Conservation (phyloP, 2,113 vertebrate species). For the Oncorhynchus clarkii region DNA sequence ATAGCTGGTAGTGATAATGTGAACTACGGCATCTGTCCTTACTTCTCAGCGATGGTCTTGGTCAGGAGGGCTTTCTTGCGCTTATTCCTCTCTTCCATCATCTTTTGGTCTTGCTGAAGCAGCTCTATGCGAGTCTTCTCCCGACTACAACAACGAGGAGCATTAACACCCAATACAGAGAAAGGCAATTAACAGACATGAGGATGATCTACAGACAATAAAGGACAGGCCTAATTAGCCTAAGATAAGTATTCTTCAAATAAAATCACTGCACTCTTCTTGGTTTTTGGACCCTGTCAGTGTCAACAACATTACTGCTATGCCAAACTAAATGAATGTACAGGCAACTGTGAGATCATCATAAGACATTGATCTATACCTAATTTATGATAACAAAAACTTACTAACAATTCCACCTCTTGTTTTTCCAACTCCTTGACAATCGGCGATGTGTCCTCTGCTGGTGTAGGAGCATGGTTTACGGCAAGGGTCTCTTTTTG, state of each 20-base stretch:
- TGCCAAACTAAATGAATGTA: too few relatives aligned
- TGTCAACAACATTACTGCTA: not conserved
- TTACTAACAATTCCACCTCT: constrained; percentile 96
- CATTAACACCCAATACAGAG: too few relatives aligned
- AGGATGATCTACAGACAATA: too few relatives aligned
- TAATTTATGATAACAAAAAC: constrained; percentile 36
- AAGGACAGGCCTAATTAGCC: too few relatives aligned
- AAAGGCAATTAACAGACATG: too few relatives aligned
- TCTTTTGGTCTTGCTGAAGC: constrained; percentile 86
- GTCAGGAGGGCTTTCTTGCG: constrained; percentile 90
- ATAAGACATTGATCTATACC: too few relatives aligned
- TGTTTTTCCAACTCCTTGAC: constrained; percentile 76
- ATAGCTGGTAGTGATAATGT: not conserved
- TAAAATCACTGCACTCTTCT: too few relatives aligned
- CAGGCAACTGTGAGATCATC: too few relatives aligned
- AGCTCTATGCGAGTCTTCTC: constrained; percentile 87
- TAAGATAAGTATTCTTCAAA: too few relatives aligned
- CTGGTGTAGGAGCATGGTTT: not conserved
- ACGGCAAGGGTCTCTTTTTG: constrained; percentile 2
- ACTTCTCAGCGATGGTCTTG: constrained; percentile 95
- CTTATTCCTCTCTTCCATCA: constrained; percentile 94
- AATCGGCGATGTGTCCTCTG: constrained; percentile 10
- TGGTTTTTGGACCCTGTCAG: too few relatives aligned
- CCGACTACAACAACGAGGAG: constrained; percentile 67
- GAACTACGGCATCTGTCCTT: constrained; percentile 24